These are phyloP conservation scores for Sinocyclocheilus rhinocerous DNA, from an alignment of 2,113 vertebrate genomes.

Conservation along the genomic window DNA sequence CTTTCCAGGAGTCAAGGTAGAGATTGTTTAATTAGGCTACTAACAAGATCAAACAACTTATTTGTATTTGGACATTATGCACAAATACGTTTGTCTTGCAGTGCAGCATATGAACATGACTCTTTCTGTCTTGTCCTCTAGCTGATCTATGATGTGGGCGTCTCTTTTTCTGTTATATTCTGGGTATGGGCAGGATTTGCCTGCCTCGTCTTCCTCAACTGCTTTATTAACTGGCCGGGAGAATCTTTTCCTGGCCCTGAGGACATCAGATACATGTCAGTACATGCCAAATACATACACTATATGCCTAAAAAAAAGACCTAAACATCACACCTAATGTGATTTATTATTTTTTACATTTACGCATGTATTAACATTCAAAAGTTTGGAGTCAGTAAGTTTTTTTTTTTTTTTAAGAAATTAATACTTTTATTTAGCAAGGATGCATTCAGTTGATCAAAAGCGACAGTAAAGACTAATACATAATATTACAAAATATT, in stretches of 20 bases:
- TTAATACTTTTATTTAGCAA: not conserved
- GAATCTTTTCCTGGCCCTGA: conserved; percentile 84
- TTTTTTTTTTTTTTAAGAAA: not conserved
- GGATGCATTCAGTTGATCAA: not conserved
- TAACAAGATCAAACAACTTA: not conserved
- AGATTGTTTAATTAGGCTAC: not conserved
- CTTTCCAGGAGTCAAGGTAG: conserved; percentile 73
- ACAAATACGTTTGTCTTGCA: not conserved
- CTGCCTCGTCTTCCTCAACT: conserved; percentile 84
- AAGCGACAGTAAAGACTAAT: not conserved
- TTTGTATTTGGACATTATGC: not conserved
- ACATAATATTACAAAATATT: not conserved
- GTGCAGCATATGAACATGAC: not conserved
- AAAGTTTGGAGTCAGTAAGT: not conserved
- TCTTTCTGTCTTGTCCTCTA: conserved; percentile 64
- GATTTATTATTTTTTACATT: not conserved
- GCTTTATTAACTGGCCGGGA: conserved; percentile 84
- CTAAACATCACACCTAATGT: not conserved
- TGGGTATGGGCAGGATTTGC: conserved; percentile 83
- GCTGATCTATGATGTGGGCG: conserved; percentile 83
- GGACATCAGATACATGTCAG: conserved; percentile 82
- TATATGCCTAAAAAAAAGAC: not conserved
- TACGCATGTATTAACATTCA: not conserved
- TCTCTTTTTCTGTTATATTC: conserved; percentile 83
- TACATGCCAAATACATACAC: conserved; percentile 23